Percentiles rank a stretch among this genome's conserved stretches.
Evolutionary conservation across 2,797 vertebrate species (phyloP).

Genomic region (Echeneis naucrates): DNA sequence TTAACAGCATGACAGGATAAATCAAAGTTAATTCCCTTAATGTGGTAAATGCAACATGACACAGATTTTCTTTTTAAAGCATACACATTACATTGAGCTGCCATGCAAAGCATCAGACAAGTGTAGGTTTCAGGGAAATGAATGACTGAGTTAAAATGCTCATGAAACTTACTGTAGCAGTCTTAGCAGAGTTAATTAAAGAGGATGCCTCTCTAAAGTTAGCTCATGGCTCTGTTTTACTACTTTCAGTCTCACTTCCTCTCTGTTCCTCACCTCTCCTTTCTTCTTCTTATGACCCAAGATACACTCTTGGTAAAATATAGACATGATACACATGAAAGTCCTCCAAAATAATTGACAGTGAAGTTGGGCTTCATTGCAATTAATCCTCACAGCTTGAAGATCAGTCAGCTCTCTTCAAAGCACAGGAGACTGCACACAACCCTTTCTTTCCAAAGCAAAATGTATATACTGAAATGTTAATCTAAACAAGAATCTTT

Average conservation of each 20-base stretch:
- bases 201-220: conserved; percentile 79
- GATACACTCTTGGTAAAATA: conserved; percentile 37
- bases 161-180: conserved; percentile 66
- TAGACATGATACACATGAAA: conserved; percentile 58
- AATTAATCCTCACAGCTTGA: conserved; percentile 24
- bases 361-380: conserved; percentile 40
- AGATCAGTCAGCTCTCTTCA: conserved; percentile 28
- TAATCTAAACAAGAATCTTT: background rate
- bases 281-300: conserved; percentile 29
- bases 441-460: background rate
- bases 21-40: conserved; percentile 34
- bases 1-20: conserved; percentile 15
- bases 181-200: conserved; percentile 79
- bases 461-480: background rate
- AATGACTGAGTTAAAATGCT: conserved; percentile 63
- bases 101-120: conserved; percentile 38
- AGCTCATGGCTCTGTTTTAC: conserved; percentile 71
- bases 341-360: conserved; percentile 38
- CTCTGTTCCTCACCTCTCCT: conserved; percentile 49
- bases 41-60: conserved; percentile 15
- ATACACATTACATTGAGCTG: conserved; percentile 17
- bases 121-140: conserved; percentile 55
- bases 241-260: conserved; percentile 56
- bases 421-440: background rate
- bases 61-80: background rate